Evolutionary conservation across 2,797 vertebrate species (phyloP).

Genomic region (Mallotus villosus): DNA sequence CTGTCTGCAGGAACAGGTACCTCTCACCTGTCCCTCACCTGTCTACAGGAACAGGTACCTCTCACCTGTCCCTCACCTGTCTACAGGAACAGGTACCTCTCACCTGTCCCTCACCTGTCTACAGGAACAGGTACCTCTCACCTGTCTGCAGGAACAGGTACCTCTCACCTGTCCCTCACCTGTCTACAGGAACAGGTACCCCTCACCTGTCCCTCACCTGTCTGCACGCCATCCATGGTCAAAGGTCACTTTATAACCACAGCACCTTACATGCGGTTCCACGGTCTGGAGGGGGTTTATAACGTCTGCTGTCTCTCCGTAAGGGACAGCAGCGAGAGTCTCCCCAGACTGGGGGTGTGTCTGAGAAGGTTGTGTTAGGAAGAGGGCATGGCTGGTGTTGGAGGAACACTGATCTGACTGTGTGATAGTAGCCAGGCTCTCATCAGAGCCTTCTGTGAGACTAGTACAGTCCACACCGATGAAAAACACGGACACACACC

Average conservation of each 20-base stretch:
- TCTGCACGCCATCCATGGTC: too few relatives aligned
- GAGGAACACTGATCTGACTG: background rate
- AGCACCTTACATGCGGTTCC: constrained; percentile 40
- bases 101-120: too few relatives aligned
- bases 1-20: too few relatives aligned
- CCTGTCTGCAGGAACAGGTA: too few relatives aligned
- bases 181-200: too few relatives aligned
- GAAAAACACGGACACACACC: background rate
- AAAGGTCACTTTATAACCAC: constrained; percentile 42
- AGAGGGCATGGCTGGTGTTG: background rate
- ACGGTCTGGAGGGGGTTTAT: constrained; percentile 27
- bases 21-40: too few relatives aligned
- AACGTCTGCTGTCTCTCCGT: constrained; percentile 13
- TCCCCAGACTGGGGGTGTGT: constrained; percentile 13
- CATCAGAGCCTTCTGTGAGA: background rate
- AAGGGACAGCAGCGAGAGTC: constrained; percentile 18
- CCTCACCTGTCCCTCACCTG: too few relatives aligned
- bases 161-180: too few relatives aligned
- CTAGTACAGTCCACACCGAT: background rate
- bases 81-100: too few relatives aligned
- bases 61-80: too few relatives aligned
- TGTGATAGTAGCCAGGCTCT: constrained; percentile 1
- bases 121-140: too few relatives aligned
- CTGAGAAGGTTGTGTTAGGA: constrained; percentile 3
- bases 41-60: too few relatives aligned